Evolutionary conservation across 2,113 vertebrate species (phyloP), one percentile per base, ranked within the genome.

Genomic region (Trogon surrucura): DNA sequence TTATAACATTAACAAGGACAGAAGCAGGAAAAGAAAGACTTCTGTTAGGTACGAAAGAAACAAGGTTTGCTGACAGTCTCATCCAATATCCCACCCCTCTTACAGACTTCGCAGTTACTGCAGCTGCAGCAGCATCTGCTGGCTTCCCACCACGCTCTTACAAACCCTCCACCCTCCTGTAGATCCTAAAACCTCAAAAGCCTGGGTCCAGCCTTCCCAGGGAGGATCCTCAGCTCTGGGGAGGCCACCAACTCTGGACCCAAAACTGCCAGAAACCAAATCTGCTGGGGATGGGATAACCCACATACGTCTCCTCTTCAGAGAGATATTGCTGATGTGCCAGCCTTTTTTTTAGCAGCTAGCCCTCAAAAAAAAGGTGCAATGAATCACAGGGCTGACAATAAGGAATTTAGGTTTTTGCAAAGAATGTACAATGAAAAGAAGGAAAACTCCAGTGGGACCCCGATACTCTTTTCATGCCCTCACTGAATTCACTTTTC

Each of bases 181-280:
- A 67, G 41, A 16, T 9, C 20, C 41, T 30, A 23, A 74, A 41
- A 5, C 27, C 26, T 9, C 6, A 1, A 0, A 0, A 1, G n/a
- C 18, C 60, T 34, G 65, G 36, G 50, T 70, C 13, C 44, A 54
- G 32, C 12, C 53, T 73, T 84, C 18, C 23, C 16, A 30, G 2
- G 1, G 5, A 57, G 10, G 44, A 74, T n/a, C 21, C 21, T 67
- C 22, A 25, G 1, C 16, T 13, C 36, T 57, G 22, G n/a, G 23
- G 21, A 48, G 5, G 18, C 14, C 11, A 25, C 34, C 20, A 65
- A 15, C 4, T 32, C 56, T 27, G 44, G 27, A 36, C 22, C 21
- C 48, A 44, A 16, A 47, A 10, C 9, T 74, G 16, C 19, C 45
- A 54, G 44, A 45, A 67, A 27, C 0, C 0, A 62, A 50, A 51